Evolutionary conservation across 2,797 vertebrate species (phyloP).

Genomic region (Cirrhinus molitorella): DNA sequence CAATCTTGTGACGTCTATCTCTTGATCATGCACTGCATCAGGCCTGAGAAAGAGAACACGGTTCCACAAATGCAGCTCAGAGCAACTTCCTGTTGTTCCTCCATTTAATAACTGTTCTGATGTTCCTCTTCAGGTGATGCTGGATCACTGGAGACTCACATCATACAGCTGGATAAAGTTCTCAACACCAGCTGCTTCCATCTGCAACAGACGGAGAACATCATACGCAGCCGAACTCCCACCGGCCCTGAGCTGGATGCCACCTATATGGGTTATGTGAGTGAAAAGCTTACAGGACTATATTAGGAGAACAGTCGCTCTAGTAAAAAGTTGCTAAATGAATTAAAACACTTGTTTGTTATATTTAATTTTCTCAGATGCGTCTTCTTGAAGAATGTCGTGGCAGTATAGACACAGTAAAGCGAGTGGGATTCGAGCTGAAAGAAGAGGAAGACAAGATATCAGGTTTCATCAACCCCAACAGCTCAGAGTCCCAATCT

Average conservation of each 20-base stretch:
- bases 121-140: constrained; percentile 80
- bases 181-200: constrained; percentile 90
- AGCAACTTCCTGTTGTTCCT: neutral
- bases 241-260: constrained; percentile 88
- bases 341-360: neutral
- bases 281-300: too few relatives aligned
- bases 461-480: constrained; percentile 87
- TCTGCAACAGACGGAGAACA: constrained; percentile 89
- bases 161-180: constrained; percentile 90
- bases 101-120: constrained; percentile 12
- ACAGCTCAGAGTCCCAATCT: constrained; percentile 91
- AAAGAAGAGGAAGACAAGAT: constrained; percentile 88
- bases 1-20: constrained; percentile 4
- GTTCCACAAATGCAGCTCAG: neutral
- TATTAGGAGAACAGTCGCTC: too few relatives aligned
- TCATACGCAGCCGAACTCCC: constrained; percentile 84
- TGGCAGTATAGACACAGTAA: constrained; percentile 89
- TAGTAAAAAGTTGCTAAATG: too few relatives aligned
- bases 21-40: constrained; percentile 39
- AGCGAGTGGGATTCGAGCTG: constrained; percentile 87
- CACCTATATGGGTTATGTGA: constrained; percentile 94
- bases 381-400: constrained; percentile 94
- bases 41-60: neutral
- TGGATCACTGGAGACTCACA: constrained; percentile 86
- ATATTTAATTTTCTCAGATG: constrained; percentile 82